These are phyloP conservation scores for Maccullochella peelii DNA, from an alignment of 2,113 vertebrate genomes.

Conservation along the genomic window DNA sequence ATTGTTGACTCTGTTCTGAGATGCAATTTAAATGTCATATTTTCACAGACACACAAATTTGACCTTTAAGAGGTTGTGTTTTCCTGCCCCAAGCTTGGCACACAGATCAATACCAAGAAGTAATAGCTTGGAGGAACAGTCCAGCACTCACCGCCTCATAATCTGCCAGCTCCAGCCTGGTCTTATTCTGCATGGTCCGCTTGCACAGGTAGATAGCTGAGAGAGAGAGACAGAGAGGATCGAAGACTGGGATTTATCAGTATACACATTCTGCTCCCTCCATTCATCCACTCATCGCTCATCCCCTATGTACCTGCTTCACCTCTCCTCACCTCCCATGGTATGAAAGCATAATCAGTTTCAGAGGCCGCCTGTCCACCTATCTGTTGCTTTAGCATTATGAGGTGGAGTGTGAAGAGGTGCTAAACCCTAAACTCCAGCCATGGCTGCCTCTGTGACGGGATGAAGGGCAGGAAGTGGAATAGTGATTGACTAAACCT, in stretches of 20 bases:
- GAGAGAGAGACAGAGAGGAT: slow-evolving; percentile 11
- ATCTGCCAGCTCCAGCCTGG: slow-evolving; percentile 97
- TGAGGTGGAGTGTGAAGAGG: slow-evolving; percentile 29
- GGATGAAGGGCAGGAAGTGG: slow-evolving; percentile 45
- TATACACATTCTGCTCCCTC: background rate
- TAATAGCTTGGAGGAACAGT: slow-evolving; percentile 30
- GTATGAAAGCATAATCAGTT: slow-evolving; percentile 5
- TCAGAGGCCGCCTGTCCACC: slow-evolving; percentile 12
- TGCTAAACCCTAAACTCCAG: background rate
- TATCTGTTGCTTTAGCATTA: slow-evolving; percentile 30
- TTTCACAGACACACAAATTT: background rate
- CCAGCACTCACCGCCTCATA: slow-evolving; percentile 94
- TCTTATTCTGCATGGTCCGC: slow-evolving; percentile 99
- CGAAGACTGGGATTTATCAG: slow-evolving; percentile 34
- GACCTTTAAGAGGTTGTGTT: slow-evolving; percentile 36
- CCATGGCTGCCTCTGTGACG: slow-evolving; percentile 34
- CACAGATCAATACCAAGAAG: slow-evolving; percentile 47
- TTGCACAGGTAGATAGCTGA: slow-evolving; percentile 99
- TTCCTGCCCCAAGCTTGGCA: slow-evolving; percentile 26
- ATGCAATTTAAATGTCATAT: slow-evolving; percentile 8
- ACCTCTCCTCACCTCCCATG: slow-evolving; percentile 23
- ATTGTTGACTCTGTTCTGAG: background rate
- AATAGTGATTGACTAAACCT: slow-evolving; percentile 43
- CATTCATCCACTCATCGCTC: slow-evolving; percentile 27
- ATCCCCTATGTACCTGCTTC: background rate